A percentile compares a stretch with the other conserved stretches of the same genome.
Evolutionary conservation across 2,888 invertebrate genomes (phyloP).

Genomic region (Gymnosoma rotundatum): DNA sequence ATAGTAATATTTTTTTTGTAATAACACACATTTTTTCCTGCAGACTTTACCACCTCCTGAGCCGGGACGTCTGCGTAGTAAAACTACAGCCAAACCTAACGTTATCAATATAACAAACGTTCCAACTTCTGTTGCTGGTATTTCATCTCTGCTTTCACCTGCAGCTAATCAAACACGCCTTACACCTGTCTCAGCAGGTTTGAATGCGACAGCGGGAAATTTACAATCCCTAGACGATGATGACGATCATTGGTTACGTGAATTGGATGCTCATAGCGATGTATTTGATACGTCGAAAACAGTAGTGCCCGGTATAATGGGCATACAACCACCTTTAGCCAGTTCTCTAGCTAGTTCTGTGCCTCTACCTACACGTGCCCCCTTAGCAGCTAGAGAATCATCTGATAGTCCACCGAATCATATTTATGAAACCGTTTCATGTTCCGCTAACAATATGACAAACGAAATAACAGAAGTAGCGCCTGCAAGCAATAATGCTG

Average conservation of each 20-base stretch:
- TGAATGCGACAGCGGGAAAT: slow-evolving; percentile 14
- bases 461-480: slow-evolving; percentile 55
- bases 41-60: slow-evolving; percentile 82
- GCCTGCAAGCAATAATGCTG: slow-evolving; percentile 42
- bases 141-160: slow-evolving; percentile 73
- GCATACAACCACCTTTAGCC: slow-evolving; percentile 56
- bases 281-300: slow-evolving; percentile 80
- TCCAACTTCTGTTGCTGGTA: slow-evolving; percentile 61
- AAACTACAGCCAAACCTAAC: slow-evolving; percentile 75
- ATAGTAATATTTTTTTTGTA: neutral
- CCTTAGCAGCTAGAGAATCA: slow-evolving; percentile 76
- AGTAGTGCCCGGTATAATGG: slow-evolving; percentile 71
- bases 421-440: slow-evolving; percentile 72
- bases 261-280: slow-evolving; percentile 78
- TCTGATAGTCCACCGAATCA: slow-evolving; percentile 76
- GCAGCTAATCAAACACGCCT: slow-evolving; percentile 62
- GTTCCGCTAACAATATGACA: slow-evolving; percentile 57
- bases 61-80: slow-evolving; percentile 80
- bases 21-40: neutral
- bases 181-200: slow-evolving; percentile 38
- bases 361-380: slow-evolving; percentile 74
- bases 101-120: slow-evolving; percentile 45
- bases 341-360: slow-evolving; percentile 67
- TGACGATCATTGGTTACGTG: slow-evolving; percentile 79
- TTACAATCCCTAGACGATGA: slow-evolving; percentile 73